These are phyloP conservation scores for Panurus biarmicus DNA, from an alignment of 2,113 vertebrate genomes.

Conservation along the genomic window DNA sequence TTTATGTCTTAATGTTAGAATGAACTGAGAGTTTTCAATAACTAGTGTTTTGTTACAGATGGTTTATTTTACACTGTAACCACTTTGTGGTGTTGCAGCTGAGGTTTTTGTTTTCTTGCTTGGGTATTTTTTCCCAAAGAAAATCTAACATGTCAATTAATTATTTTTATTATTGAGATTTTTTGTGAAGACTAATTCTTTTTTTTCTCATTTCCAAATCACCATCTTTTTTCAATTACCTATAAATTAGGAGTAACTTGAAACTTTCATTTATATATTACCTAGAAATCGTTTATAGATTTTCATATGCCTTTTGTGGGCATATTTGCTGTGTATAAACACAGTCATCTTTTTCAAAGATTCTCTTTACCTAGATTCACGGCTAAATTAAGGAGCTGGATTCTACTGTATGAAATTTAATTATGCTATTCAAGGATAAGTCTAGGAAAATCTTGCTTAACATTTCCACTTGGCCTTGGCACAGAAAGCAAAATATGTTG, in stretches of 20 bases:
- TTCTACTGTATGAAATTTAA: neutral
- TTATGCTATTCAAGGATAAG: neutral
- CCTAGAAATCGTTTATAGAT: neutral
- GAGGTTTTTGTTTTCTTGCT: neutral
- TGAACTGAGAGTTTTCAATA: neutral
- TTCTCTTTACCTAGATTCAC: neutral
- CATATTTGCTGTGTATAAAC: neutral
- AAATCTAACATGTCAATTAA: neutral
- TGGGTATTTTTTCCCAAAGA: neutral
- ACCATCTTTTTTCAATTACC: neutral
- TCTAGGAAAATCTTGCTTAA: neutral
- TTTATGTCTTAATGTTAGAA: neutral
- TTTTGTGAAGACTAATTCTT: neutral
- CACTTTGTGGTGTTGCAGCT: neutral
- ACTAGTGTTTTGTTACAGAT: neutral
- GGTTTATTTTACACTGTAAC: neutral
- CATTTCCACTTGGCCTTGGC: neutral
- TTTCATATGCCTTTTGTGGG: neutral
- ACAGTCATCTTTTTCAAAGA: neutral
- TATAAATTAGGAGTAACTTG: neutral
- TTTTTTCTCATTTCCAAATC: neutral
- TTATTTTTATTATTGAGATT: neutral
- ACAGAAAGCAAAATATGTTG: neutral
- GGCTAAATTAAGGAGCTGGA: neutral
- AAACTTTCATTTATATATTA: neutral